Conservation (phyloP, 2,888 invertebrate species). For the Octonoba sinensis region DNA sequence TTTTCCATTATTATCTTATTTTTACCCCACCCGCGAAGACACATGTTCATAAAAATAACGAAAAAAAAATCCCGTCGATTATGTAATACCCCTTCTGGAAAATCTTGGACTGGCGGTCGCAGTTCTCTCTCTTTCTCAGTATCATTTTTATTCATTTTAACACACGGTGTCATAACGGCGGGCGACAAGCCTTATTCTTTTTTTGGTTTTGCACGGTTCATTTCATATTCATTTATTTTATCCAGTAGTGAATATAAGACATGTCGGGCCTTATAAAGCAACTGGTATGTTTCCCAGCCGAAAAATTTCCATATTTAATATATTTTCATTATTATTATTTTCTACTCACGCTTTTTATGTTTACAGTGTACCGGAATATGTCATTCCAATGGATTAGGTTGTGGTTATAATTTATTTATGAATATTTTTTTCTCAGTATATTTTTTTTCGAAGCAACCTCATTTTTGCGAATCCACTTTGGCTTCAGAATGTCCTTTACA, state of each 20-base stretch:
- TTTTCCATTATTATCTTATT: constrained; percentile 25
- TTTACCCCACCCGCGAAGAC: constrained; percentile 7
- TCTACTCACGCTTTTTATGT: too few species aligned
- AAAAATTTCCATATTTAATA: constrained; percentile 38
- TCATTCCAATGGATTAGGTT: too few species aligned
- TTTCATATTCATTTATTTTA: constrained; percentile 38
- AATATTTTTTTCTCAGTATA: too few species aligned
- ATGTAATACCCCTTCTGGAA: constrained; percentile 11
- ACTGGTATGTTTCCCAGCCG: background rate
- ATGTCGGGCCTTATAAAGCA: background rate
- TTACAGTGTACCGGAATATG: too few species aligned
- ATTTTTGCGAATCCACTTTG: too few species aligned
- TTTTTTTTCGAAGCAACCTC: too few species aligned
- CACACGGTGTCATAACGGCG: too few species aligned
- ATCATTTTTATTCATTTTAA: constrained; percentile 1
- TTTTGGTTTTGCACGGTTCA: constrained; percentile 7
- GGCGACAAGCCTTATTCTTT: too few species aligned
- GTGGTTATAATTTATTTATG: too few species aligned
- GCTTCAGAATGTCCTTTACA: too few species aligned
- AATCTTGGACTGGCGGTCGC: constrained; percentile 1
- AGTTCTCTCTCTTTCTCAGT: constrained; percentile 1
- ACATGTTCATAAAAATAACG: background rate
- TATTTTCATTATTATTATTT: background rate
- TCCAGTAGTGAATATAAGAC: background rate
- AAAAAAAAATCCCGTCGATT: constrained; percentile 1